Percentiles rank a stretch among this genome's conserved stretches.
These are phyloP conservation scores for Drosophila trapezifrons DNA, from an alignment of 1,140 invertebrate species.

Conservation along the genomic window DNA sequence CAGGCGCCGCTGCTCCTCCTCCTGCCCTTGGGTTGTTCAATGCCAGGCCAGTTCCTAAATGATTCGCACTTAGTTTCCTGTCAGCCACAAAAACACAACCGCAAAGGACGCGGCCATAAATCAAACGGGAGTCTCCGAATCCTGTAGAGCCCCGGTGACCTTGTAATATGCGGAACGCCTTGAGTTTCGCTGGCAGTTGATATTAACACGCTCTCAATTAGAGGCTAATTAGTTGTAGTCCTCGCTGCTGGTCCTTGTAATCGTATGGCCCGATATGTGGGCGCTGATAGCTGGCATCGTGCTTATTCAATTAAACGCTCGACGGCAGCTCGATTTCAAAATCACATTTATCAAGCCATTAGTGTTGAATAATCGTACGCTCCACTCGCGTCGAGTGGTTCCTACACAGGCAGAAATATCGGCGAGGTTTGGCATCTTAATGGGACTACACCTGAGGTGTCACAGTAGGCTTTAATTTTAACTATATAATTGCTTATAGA, in stretches of 20 bases:
- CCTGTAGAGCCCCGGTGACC: constrained; percentile 4
- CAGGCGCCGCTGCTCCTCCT: not conserved
- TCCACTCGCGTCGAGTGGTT: constrained; percentile 12
- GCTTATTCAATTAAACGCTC: constrained; percentile 78
- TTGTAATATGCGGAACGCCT: constrained; percentile 12
- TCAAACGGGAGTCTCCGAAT: constrained; percentile 43
- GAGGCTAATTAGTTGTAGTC: constrained; percentile 60
- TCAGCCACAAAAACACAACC: constrained; percentile 69
- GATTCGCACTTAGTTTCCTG: constrained; percentile 82
- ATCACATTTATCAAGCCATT: constrained; percentile 82
- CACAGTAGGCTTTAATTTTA: no score
- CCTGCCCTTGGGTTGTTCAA: constrained; percentile 5
- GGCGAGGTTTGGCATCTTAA: no score
- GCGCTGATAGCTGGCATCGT: constrained; percentile 48
- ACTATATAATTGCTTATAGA: no score
- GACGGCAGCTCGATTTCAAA: constrained; percentile 72
- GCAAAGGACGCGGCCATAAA: constrained; percentile 73
- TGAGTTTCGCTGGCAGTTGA: constrained; percentile 16
- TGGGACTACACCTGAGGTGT: no score
- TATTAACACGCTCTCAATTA: constrained; percentile 71
- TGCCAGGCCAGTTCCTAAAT: constrained; percentile 61
- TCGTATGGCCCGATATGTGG: constrained; percentile 18
- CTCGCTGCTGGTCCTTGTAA: constrained; percentile 18
- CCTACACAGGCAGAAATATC: constrained; percentile 9
- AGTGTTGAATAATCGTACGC: constrained; percentile 75